A percentile compares a stretch with the other conserved stretches of the same genome.
phyloP scores from a whole-genome alignment of 2,888 invertebrate genomes.

The Anagyrus pseudococci region DNA sequence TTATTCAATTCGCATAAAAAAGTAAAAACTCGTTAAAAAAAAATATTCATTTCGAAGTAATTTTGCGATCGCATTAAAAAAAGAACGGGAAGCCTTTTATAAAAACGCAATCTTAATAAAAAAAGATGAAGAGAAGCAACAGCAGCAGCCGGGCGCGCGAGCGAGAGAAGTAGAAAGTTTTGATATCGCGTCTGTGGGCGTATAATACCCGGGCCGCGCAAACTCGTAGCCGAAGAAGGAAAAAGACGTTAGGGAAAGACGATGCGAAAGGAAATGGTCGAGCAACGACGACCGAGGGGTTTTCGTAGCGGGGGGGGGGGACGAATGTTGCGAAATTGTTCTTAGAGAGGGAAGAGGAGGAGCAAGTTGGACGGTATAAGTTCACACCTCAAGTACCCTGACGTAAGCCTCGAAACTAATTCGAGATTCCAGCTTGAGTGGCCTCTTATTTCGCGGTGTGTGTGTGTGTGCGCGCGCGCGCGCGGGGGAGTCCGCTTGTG shows the following conservation, averaged over 20 bases:
- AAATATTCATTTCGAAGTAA: no score
- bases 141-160: no score
- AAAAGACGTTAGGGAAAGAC: constrained; percentile 33
- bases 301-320: constrained; percentile 36
- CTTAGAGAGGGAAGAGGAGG: constrained; percentile 48
- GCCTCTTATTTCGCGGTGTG: constrained; percentile 52
- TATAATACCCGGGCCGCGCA: constrained; percentile 28
- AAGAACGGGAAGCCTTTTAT: no score
- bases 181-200: not conserved
- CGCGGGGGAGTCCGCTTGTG: no score
- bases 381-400: constrained; percentile 55
- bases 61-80: not conserved
- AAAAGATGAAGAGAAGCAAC: constrained; percentile 1
- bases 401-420: constrained; percentile 53
- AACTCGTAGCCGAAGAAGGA: constrained; percentile 25
- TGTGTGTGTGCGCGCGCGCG: no score
- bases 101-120: not conserved
- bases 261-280: constrained; percentile 39
- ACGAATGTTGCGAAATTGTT: constrained; percentile 55
- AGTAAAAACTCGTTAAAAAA: no score
- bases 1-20: no score
- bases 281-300: constrained; percentile 36
- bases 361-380: constrained; percentile 53
- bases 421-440: constrained; percentile 52
- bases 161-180: constrained; percentile 22